Evolutionary conservation across 2,797 vertebrate species (phyloP).

Genomic region (Parambassis ranga): DNA sequence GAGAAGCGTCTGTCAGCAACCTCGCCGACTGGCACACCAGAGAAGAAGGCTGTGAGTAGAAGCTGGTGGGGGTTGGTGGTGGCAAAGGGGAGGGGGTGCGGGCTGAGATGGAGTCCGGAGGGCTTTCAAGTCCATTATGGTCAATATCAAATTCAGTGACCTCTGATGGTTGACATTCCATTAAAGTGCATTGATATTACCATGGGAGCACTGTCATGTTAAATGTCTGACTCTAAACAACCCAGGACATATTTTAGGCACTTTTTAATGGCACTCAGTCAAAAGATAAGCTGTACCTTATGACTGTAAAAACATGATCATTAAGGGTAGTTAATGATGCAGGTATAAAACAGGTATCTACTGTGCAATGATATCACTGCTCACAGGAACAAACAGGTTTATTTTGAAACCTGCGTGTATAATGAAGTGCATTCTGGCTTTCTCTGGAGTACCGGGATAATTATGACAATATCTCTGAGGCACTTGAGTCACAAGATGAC

Average conservation of each 20-base stretch:
- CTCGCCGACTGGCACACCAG: conserved; percentile 88
- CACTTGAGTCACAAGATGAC: conserved; percentile 34
- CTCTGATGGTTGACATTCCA: conserved; percentile 36
- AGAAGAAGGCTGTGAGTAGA: conserved; percentile 87
- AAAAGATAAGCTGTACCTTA: background rate
- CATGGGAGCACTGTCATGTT: background rate
- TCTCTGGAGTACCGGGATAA: conserved; percentile 5
- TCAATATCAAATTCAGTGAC: conserved; percentile 2
- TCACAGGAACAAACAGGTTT: conserved; percentile 6
- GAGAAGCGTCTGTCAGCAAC: conserved; percentile 88
- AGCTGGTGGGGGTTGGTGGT: background rate
- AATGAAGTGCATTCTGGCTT: conserved; percentile 18
- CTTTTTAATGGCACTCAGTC: background rate
- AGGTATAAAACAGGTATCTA: background rate
- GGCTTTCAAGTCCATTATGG: background rate
- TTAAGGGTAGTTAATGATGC: background rate
- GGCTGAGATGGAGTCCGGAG: background rate
- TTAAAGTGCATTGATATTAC: conserved; percentile 22
- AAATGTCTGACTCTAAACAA: conserved; percentile 1
- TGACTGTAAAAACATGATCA: background rate
- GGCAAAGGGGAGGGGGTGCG: too few relatives aligned
- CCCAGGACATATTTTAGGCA: background rate
- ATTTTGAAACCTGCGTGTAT: conserved; percentile 6
- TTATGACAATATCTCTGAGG: conserved; percentile 26
- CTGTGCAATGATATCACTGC: background rate